Percentiles rank a stretch among this genome's conserved stretches.
Evolutionary conservation across 2,888 invertebrate genomes (phyloP).

Genomic region (Drosophila pegasa): DNA sequence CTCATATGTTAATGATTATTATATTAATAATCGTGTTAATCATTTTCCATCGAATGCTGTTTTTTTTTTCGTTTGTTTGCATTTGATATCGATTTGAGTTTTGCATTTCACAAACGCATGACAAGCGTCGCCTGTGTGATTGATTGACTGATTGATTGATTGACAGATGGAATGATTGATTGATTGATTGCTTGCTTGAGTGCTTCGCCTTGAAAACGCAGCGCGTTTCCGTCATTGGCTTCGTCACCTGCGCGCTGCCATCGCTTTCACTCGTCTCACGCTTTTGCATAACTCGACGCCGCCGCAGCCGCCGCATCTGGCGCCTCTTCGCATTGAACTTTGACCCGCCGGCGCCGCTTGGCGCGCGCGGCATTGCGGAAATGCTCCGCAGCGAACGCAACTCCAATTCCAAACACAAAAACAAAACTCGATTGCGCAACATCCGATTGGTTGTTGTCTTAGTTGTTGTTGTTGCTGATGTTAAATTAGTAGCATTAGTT

Average conservation of each 20-base stretch:
- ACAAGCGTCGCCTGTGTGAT: constrained; percentile 23
- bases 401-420: constrained; percentile 36
- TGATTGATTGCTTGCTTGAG: constrained; percentile 28
- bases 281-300: constrained; percentile 57
- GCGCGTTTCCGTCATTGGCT: constrained; percentile 55
- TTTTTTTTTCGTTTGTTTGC: no score
- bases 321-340: constrained; percentile 50
- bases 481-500: constrained; percentile 15
- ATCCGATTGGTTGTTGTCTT: constrained; percentile 60
- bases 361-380: constrained; percentile 55
- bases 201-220: constrained; percentile 66
- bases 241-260: constrained; percentile 48
- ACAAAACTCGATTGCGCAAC: constrained; percentile 59
- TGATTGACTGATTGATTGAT: constrained; percentile 24
- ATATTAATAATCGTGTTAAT: constrained; percentile 45
- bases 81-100: constrained; percentile 19
- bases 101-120: constrained; percentile 43
- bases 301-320: neutral
- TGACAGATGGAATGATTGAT: constrained; percentile 30
- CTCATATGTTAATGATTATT: constrained; percentile 25
- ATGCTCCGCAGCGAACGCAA: constrained; percentile 32
- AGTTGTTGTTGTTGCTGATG: constrained; percentile 18
- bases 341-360: constrained; percentile 38
- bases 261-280: constrained; percentile 57
- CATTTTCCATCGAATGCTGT: constrained; percentile 32